Percentiles rank a stretch among this genome's conserved stretches.
Evolutionary conservation across 2,797 vertebrate genomes (phyloP).

Genomic region (Myotis planiceps): DNA sequence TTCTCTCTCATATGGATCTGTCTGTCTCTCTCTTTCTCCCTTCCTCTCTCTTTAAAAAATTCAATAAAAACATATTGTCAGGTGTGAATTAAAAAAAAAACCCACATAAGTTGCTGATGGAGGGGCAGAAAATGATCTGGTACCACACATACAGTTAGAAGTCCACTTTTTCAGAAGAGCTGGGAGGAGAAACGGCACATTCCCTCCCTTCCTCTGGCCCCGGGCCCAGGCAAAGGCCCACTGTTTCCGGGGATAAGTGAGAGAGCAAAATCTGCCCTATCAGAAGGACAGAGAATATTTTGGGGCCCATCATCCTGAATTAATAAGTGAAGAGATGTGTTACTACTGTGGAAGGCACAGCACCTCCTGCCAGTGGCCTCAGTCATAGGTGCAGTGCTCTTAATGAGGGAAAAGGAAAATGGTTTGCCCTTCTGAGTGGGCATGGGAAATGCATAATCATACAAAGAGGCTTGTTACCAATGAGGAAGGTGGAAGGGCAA

Average conservation of each 20-base stretch:
- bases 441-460: not conserved
- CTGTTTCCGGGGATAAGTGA: not conserved
- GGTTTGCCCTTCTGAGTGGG: not conserved
- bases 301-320: not conserved
- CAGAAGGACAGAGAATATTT: not conserved
- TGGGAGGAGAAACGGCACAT: not conserved
- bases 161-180: not conserved
- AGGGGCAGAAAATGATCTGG: not conserved
- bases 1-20: too few species aligned
- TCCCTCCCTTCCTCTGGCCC: not conserved
- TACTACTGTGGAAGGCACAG: not conserved
- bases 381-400: not conserved
- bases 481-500: not conserved
- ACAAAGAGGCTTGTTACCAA: not conserved
- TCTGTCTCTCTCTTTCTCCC: too few species aligned
- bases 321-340: not conserved
- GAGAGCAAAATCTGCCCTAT: not conserved
- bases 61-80: too few species aligned
- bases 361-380: not conserved
- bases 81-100: too few species aligned
- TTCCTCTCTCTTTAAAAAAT: too few species aligned
- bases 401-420: not conserved
- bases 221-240: not conserved
- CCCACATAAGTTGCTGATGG: not conserved
- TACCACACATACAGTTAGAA: not conserved